Evolutionary conservation across 2,113 vertebrate genomes (phyloP), one percentile per base, ranked within the genome.

Genomic region (Eleginops maclovinus): DNA sequence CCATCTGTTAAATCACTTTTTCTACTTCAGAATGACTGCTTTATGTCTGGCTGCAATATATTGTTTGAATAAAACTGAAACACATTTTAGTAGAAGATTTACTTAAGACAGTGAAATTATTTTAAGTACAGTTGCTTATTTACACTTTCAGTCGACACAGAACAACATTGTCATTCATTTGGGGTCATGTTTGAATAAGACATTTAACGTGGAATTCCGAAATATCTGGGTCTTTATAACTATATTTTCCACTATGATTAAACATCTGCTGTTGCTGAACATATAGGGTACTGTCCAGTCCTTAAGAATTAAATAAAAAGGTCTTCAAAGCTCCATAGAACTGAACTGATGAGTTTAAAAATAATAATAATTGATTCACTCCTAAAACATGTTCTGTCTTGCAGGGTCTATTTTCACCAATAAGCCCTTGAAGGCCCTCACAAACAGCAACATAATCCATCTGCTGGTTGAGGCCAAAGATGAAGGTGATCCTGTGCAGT

Each of bases 391-490:
- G 55, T 62, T 53, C 62, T 82, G 16, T 54, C 84, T 94, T 93
- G 83, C 79, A 99, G 98, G 97, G 56, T 95, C 96, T 0, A 50
- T 99, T 89, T 97, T 95, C 61, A 92, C 94, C 50, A 92, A 51
- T 5, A 92, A 87, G 53, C 88, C 95, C 46, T 13, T 95, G 56
- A 90, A 79, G 46, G 72, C 87, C 51, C 77, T 94, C 79, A 84
- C 93, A 64, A 92, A 92, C 53, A 84, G 61, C 83, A 91, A 94
- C 56, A 22, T 83, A 41, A n/a, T 97, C 79, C 94, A 74, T 49
- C 90, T 99, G 43, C 85, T 97, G 41, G 90, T 98, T 40, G 97
- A 98, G 89, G 97, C 97, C 17, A 86, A 50, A 15, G 97, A 99
- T 55, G 88, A 90, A 65, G 97, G 97, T 31, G 88, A 90, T 77